These are phyloP conservation scores for Tuberolachnus salignus DNA, from an alignment of 2,888 invertebrate species.

Conservation along the genomic window DNA sequence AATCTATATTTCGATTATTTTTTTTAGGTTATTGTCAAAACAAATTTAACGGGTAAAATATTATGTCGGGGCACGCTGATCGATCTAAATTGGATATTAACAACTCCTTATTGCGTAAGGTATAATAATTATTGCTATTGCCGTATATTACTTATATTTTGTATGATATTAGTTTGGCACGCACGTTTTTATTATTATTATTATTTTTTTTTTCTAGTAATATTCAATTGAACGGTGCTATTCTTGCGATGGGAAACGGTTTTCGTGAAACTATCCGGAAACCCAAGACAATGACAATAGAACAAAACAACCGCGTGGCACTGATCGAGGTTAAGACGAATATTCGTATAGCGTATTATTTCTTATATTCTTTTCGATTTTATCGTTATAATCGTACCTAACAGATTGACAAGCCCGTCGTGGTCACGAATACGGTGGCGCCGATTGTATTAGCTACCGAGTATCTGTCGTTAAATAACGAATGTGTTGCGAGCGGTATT, in stretches of 20 bases:
- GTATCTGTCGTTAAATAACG: background rate
- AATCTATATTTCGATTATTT: background rate
- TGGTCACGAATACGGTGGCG: background rate
- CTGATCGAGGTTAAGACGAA: conserved; percentile 18
- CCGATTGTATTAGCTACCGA: conserved; percentile 15
- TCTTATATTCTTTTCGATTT: background rate
- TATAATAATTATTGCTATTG: conserved; percentile 1
- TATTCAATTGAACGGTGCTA: background rate
- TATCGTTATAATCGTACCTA: background rate
- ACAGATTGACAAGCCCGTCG: background rate
- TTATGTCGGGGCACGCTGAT: conserved; percentile 32
- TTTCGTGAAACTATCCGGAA: background rate
- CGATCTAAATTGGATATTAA: conserved; percentile 32
- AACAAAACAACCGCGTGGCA: background rate
- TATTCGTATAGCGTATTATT: no score
- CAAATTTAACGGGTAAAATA: background rate
- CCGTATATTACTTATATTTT: background rate
- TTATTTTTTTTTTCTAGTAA: no score
- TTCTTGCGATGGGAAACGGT: background rate
- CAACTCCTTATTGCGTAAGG: conserved; percentile 20
- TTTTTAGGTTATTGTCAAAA: conserved; percentile 12
- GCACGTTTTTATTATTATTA: no score
- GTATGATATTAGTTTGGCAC: background rate
- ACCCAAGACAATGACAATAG: background rate
- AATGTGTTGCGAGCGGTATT: conserved; percentile 15